phyloP scores from a whole-genome alignment of 2,888 invertebrate species.

The Andrena praecox region DNA sequence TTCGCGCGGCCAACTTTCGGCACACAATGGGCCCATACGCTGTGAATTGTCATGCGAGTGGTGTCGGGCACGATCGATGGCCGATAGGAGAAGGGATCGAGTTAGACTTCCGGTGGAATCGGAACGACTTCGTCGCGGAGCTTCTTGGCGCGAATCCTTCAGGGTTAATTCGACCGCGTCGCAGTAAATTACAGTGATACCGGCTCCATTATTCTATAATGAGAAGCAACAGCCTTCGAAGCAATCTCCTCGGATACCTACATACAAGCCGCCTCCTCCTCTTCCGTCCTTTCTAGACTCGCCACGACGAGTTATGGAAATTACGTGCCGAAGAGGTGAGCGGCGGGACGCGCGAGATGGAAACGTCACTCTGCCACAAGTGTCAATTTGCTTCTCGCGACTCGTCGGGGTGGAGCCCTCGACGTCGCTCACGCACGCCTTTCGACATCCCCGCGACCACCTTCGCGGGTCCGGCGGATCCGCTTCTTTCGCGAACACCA shows the following conservation, averaged over 20 bases:
- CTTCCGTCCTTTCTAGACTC: not conserved
- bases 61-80: constrained; percentile 50
- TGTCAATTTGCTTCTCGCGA: not conserved
- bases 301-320: constrained; percentile 37
- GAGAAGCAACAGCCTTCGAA: not conserved
- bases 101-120: constrained; percentile 46
- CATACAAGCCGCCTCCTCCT: not conserved
- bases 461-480: constrained; percentile 2
- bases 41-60: constrained; percentile 44
- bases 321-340: constrained; percentile 19
- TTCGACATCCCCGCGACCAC: not conserved
- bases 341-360: constrained; percentile 19
- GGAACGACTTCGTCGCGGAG: constrained; percentile 1
- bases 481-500: not conserved
- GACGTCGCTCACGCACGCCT: not conserved
- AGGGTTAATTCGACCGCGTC: not conserved
- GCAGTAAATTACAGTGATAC: not conserved
- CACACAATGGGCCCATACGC: constrained; percentile 50
- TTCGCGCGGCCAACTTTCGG: constrained; percentile 25
- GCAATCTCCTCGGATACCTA: not conserved
- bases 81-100: constrained; percentile 48
- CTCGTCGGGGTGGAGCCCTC: constrained; percentile 4
- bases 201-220: no score
- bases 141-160: not conserved
- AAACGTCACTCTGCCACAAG: constrained; percentile 9